phyloP scores from a whole-genome alignment of 2,113 vertebrate species.

The Nannobrachium achirus region DNA sequence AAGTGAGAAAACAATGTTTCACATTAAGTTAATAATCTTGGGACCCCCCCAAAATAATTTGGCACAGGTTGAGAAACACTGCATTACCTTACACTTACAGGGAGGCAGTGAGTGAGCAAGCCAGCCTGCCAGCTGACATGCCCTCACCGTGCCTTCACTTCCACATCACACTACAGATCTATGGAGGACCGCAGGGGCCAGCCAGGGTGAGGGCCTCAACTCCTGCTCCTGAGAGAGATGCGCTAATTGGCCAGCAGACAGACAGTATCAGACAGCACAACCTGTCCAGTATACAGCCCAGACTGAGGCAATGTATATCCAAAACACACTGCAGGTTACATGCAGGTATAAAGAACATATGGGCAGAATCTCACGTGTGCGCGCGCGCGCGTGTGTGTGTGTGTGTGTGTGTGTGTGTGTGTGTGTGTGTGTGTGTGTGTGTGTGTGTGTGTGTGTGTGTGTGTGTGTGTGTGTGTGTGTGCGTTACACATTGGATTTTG shows the following conservation, averaged over 20 bases:
- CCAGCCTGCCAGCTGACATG: constrained; percentile 47
- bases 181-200: constrained; percentile 49
- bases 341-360: too few relatives aligned
- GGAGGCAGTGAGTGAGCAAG: constrained; percentile 25
- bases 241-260: constrained; percentile 53
- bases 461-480: not conserved
- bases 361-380: too few relatives aligned
- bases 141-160: constrained; percentile 49
- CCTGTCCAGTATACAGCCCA: constrained; percentile 12
- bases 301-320: not conserved
- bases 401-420: too few relatives aligned
- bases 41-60: too few relatives aligned
- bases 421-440: not conserved
- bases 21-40: too few relatives aligned
- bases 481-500: not conserved
- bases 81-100: too few relatives aligned
- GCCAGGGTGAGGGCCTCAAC: constrained; percentile 49
- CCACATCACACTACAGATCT: constrained; percentile 41
- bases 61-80: too few relatives aligned
- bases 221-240: constrained; percentile 26
- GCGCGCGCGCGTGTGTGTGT: too few relatives aligned
- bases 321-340: not conserved
- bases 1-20: too few relatives aligned
- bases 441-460: not conserved
- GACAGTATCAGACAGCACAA: constrained; percentile 19